Percentiles rank a stretch among this genome's conserved stretches.
phyloP scores from a whole-genome alignment of 2,797 vertebrate species.

The Diplodus sargus region DNA sequence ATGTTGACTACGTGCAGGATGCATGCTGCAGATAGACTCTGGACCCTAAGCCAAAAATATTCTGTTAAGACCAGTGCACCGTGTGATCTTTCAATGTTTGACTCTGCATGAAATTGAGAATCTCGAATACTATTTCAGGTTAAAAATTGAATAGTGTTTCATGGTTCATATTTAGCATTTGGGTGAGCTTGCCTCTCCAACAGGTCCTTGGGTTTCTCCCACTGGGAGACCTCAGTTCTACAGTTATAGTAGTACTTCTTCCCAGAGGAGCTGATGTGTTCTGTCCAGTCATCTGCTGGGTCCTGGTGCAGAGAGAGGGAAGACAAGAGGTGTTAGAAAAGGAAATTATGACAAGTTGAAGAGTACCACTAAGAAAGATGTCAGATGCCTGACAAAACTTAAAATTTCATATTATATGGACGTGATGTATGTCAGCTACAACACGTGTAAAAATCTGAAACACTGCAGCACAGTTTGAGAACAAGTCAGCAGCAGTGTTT shows the following conservation, averaged over 20 bases:
- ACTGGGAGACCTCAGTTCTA: constrained; percentile 98
- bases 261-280: constrained; percentile 99
- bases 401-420: not conserved
- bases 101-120: constrained; percentile 3
- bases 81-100: not conserved
- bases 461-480: not conserved
- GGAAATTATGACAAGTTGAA: not conserved
- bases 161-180: not conserved
- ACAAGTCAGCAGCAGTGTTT: not conserved
- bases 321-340: not conserved
- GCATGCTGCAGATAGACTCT: not conserved
- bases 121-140: not conserved
- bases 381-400: not conserved
- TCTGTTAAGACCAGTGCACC: not conserved
- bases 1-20: not conserved
- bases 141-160: not conserved
- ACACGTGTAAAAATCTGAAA: not conserved
- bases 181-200: constrained; percentile 91
- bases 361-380: not conserved
- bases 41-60: not conserved
- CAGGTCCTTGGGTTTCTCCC: constrained; percentile 99
- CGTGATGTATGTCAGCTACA: not conserved
- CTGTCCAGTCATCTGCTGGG: constrained; percentile 98
- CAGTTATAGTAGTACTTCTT: constrained; percentile 99
- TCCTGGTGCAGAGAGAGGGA: constrained; percentile 84